A percentile compares a stretch with the other conserved stretches of the same genome.
Conservation (phyloP, 1,140 invertebrate genomes). For the Rhyzopertha dominica region DNA sequence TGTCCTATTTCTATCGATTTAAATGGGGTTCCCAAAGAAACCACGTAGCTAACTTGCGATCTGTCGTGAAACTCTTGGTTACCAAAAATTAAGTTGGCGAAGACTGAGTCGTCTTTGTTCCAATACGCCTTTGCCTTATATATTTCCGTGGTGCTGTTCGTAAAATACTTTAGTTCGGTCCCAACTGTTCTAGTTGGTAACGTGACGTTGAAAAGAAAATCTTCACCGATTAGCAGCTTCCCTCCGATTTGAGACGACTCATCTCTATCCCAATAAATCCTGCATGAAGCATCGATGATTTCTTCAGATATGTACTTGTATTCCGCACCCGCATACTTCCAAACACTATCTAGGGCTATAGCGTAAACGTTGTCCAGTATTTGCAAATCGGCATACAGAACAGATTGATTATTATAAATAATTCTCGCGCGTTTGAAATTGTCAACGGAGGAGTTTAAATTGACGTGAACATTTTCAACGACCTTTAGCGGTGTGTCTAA, state of each 20-base stretch:
- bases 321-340: too few relatives aligned
- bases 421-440: too few relatives aligned
- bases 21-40: neutral
- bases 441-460: too few relatives aligned
- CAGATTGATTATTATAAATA: too few relatives aligned
- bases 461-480: too few relatives aligned
- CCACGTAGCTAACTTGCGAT: neutral
- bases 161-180: neutral
- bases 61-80: neutral
- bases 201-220: neutral
- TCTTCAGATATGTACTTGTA: too few relatives aligned
- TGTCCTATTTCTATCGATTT: neutral
- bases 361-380: too few relatives aligned
- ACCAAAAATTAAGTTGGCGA: neutral
- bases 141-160: neutral
- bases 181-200: neutral
- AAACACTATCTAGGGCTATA: too few relatives aligned
- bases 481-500: too few relatives aligned
- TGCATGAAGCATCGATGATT: neutral
- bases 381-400: too few relatives aligned
- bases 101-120: neutral
- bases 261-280: neutral
- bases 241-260: conserved; percentile 1
- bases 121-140: neutral
- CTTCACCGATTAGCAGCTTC: neutral